Percentiles rank a stretch among this genome's conserved stretches.
phyloP scores from a whole-genome alignment of 2,113 vertebrate species.

The Xenotilapia caudafasciata region DNA sequence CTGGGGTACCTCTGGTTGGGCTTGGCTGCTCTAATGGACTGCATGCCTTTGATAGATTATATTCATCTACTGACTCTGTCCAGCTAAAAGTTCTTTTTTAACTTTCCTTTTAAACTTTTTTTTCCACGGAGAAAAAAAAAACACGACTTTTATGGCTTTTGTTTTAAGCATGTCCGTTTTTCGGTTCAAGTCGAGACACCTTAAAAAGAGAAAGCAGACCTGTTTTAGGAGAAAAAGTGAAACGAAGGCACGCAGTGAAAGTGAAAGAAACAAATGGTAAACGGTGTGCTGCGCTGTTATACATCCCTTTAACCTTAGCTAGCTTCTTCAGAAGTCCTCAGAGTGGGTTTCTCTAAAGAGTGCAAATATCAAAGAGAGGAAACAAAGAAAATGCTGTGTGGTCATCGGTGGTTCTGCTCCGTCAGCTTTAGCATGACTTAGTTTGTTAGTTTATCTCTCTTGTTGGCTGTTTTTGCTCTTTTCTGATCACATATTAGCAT shows the following conservation, averaged over 20 bases:
- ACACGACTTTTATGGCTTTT: neutral
- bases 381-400: neutral
- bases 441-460: conserved; percentile 37
- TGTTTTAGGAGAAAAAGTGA: neutral
- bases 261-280: neutral
- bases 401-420: neutral
- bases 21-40: neutral
- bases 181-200: neutral
- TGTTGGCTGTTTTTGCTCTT: conserved; percentile 2
- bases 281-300: neutral
- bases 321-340: neutral
- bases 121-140: neutral
- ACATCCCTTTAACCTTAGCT: neutral
- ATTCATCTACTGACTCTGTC: neutral
- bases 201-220: neutral
- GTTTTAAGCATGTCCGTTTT: neutral
- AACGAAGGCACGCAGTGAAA: neutral
- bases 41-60: neutral
- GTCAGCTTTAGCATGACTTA: neutral
- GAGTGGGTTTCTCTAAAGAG: neutral
- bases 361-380: neutral
- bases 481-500: neutral
- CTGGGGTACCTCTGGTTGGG: neutral
- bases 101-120: neutral
- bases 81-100: neutral